Base-by-base conservation (phyloP, 1,140 invertebrate genomes). In the Nephila pilipes region DNA sequence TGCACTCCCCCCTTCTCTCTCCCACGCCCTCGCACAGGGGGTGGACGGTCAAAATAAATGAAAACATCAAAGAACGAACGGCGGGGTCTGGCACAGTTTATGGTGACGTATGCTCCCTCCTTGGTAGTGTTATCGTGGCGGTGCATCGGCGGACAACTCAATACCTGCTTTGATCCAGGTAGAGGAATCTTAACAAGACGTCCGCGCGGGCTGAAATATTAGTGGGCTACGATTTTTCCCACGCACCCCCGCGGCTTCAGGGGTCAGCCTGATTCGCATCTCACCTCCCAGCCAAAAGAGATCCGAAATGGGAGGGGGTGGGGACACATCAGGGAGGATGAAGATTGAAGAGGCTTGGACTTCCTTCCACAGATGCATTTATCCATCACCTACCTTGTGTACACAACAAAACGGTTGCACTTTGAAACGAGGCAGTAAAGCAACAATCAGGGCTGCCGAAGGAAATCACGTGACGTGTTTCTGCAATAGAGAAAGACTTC, bases 231-330 rank as follows among this genome's bases (percentile, higher is more conserved):
- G 88, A 90, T 69, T 90, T 79, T 90, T 90, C 88, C 88, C 88
- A 90, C 88, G 88, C 88, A 90, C 88, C 88, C 88, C 88, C 88
- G 65, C 88, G 60, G 88, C 2, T 32, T 38, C 65, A 90, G 88
- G 88, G 88, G 88, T 90, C 88, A 90, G 55, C 32, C 46, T 20
- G 60, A 65, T 65, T 32, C 58, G 36, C 60, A 63, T 87, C 85
- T 87, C 32, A 46, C 38, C 65, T 75, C 29, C 4, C 57, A 22
- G 16, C 57, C 16, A 58, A 58, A 58, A 65, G 65, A 75, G 29
- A 36, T 65, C 60, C 60, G 60, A 65, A 65, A 25, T 25, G 10
- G 60, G 29, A 16, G 65, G 25, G 65, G 29, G 6, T 29, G 25
- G 63, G n/a, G 25, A 75, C 12, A 65, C 22, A 65, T 25, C 22